Evolutionary conservation across 2,888 invertebrate genomes (phyloP).

Genomic region (Hypena proboscidalis): DNA sequence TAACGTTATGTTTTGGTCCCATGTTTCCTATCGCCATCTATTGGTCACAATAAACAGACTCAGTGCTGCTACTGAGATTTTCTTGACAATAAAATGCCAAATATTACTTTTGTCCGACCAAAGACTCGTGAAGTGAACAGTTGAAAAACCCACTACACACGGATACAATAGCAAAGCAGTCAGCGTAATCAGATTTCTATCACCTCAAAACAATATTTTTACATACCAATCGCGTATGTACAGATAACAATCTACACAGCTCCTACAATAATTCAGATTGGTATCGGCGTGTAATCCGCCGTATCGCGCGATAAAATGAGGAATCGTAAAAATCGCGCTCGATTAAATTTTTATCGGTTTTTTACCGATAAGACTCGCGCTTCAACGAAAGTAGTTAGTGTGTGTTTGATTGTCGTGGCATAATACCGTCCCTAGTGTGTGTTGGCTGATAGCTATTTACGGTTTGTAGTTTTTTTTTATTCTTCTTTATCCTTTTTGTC

Average conservation of each 20-base stretch:
- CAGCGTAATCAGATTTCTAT: constrained; percentile 27
- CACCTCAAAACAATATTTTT: constrained; percentile 24
- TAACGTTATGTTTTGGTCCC: too few species aligned
- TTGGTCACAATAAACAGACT: too few species aligned
- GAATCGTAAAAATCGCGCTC: constrained; percentile 81
- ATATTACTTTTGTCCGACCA: too few species aligned
- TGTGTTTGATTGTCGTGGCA: constrained; percentile 37
- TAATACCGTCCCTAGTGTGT: constrained; percentile 27
- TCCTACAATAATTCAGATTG: constrained; percentile 67
- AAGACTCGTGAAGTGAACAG: too few species aligned
- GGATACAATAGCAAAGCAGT: too few species aligned
- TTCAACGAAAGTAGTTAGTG: constrained; percentile 45
- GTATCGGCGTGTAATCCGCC: constrained; percentile 80
- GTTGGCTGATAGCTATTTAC: constrained; percentile 19
- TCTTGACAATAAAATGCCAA: too few species aligned
- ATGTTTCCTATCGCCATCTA: too few species aligned
- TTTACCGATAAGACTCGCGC: constrained; percentile 49
- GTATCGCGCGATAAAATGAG: constrained; percentile 74
- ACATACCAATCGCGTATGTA: constrained; percentile 37
- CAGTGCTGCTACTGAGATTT: too few species aligned
- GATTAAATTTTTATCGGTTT: constrained; percentile 64
- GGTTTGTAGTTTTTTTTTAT: constrained; percentile 32
- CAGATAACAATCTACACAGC: constrained; percentile 53
- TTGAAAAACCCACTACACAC: too few species aligned
- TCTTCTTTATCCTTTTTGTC: not conserved